Evolutionary conservation across 2,113 vertebrate genomes (phyloP).

Genomic region (Lethenteron reissneri): DNA sequence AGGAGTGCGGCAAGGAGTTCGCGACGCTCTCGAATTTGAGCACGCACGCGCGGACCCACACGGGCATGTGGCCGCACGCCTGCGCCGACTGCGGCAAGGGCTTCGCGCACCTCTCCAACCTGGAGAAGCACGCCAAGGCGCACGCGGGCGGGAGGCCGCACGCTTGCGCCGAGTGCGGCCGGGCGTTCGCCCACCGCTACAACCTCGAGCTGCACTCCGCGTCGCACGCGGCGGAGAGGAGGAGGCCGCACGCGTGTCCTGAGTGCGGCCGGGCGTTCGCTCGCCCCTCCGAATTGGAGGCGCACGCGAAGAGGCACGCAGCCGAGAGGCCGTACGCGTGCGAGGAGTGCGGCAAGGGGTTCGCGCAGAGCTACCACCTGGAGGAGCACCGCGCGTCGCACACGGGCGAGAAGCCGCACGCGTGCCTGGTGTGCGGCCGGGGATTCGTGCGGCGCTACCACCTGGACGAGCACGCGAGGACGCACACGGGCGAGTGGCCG

Average conservation of each 20-base stretch:
- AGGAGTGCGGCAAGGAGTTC: constrained; percentile 18
- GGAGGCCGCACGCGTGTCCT: constrained; percentile 13
- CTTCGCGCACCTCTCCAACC: not conserved
- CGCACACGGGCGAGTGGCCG: not conserved
- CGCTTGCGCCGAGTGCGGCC: not conserved
- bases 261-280: constrained; percentile 21
- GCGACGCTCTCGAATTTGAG: constrained; percentile 13
- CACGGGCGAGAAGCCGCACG: not conserved
- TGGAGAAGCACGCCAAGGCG: not conserved
- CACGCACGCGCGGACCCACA: constrained; percentile 10
- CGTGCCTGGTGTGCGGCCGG: not conserved
- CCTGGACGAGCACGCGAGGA: not conserved
- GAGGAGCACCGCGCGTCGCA: constrained; percentile 1
- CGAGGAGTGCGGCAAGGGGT: not conserved
- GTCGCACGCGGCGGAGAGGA: constrained; percentile 7
- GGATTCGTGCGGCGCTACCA: not conserved
- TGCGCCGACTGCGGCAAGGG: not conserved
- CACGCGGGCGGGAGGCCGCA: not conserved
- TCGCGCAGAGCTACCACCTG: not conserved
- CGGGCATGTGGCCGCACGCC: not conserved
- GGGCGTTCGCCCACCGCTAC: not conserved
- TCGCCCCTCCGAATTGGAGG: constrained; percentile 11
- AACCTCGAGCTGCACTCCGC: not conserved
- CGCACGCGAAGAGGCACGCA: not conserved
- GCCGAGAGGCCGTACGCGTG: not conserved